These are phyloP conservation scores for Notodonta dromedarius DNA, from an alignment of 2,888 invertebrate genomes.

Conservation along the genomic window DNA sequence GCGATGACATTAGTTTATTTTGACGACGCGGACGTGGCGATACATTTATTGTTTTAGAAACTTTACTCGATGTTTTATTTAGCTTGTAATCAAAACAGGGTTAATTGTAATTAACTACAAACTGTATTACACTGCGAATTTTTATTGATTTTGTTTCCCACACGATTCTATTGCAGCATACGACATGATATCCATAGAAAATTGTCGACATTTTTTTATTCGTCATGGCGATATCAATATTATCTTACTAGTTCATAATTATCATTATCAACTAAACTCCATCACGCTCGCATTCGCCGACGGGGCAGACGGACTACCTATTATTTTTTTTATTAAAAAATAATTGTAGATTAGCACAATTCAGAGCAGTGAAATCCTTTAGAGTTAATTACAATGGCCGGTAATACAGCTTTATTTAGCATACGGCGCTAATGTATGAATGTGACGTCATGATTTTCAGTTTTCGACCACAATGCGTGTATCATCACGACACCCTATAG, in stretches of 20 bases:
- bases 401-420: conserved; percentile 3
- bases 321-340: no score
- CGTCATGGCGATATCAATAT: no score
- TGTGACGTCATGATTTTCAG: conserved; percentile 12
- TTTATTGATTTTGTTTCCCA: no score
- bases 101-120: neutral
- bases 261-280: no score
- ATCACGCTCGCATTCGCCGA: no score
- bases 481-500: conserved; percentile 58
- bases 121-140: neutral
- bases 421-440: neutral
- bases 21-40: conserved; percentile 38
- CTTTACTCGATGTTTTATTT: conserved; percentile 3
- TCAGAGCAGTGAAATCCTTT: no score
- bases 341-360: no score
- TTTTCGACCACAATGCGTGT: conserved; percentile 35
- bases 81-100: neutral
- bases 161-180: no score
- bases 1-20: conserved; percentile 72
- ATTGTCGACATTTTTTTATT: no score
- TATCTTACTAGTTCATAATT: no score
- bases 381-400: neutral
- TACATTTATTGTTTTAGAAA: conserved; percentile 37
- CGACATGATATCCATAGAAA: no score
- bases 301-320: no score